Conservation (phyloP, 1,140 invertebrate genomes). For the Pachypeltis micranthus region DNA sequence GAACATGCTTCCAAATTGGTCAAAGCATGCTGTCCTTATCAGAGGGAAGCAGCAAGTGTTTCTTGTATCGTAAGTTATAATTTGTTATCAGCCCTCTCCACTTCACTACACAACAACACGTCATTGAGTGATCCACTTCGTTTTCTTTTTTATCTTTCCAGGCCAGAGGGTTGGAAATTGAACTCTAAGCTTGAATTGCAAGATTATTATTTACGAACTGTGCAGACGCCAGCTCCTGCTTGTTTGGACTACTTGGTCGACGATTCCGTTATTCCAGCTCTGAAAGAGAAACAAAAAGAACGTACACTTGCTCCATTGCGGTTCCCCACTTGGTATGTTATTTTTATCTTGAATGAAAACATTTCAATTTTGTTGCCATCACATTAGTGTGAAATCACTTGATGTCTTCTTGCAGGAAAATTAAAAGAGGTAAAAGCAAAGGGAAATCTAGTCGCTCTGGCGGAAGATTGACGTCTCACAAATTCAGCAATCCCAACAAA, state of each 20-base stretch:
- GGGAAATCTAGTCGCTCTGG: background rate
- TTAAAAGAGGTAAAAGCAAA: conserved; percentile 1
- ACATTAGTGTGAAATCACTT: too few species aligned
- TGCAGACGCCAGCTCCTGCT: background rate
- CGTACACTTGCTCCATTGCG: background rate
- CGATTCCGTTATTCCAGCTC: background rate
- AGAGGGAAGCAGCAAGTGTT: conserved; percentile 7
- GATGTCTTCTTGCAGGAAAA: background rate
- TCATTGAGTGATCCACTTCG: background rate
- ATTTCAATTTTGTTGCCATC: too few species aligned
- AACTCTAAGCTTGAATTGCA: conserved; percentile 9
- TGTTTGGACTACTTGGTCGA: conserved; percentile 14
- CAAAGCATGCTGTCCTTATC: conserved; percentile 52
- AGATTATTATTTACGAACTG: conserved; percentile 5
- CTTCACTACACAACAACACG: background rate
- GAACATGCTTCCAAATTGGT: conserved; percentile 57
- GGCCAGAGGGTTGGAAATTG: conserved; percentile 17
- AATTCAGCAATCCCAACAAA: conserved; percentile 5
- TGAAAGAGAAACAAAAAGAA: conserved; percentile 13
- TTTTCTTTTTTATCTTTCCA: conserved; percentile 13
- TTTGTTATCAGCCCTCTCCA: too few species aligned
- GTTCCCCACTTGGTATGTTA: background rate
- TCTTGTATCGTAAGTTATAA: background rate
- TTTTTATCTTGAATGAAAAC: too few species aligned
- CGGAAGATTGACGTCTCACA: background rate